Evolutionary conservation across 2,888 invertebrate genomes (phyloP), one percentile per base, ranked within the genome.

Genomic region (Pseudococcus longispinus): DNA sequence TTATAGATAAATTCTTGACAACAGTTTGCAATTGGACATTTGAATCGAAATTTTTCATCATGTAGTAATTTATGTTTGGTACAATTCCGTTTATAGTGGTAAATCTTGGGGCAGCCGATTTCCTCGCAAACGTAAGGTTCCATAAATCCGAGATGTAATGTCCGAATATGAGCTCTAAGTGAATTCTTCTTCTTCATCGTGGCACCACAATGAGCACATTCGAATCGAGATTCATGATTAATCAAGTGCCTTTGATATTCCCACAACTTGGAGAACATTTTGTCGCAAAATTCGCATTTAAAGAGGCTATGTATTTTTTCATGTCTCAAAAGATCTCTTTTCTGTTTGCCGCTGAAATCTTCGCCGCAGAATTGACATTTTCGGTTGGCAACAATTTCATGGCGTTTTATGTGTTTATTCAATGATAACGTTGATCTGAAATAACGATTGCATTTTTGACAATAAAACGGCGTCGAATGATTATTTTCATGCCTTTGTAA

Each of bases 131-230:
- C 77, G 20, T 20, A 20, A 6, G 42, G 77, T 42, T 20, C 26
- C 11, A 80, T 20, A 20, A 42, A 80, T 4, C 6, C 77, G 13
- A 42, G 4, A 13, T 80, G 77, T 20, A 80, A 20, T n/a, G n/a
- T 20, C 8, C 13, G 37, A 42, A 80, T 80, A 42, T 80, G 77
- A 80, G 13, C 20, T 80, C 42, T n/a, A 6, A 80, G 29, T 23
- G 42, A 42, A 8, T 80, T 37, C 13, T 80, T 80, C 6, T 11
- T 80, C 42, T 9, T 37, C 20, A 80, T 11, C 11, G 42, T 20
- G 8, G 23, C 42, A 42, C 77, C 77, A n/a, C 77, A 80, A 18
- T 80, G 77, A 18, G 37, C 77, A 80, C 77, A 80, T 20, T 80
- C 77, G 18, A 80, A 80, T 42, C 15, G 6, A 11, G 77, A 80